Base-by-base conservation (phyloP, 2,888 invertebrate genomes). In the Dicranocentrus wangi region DNA sequence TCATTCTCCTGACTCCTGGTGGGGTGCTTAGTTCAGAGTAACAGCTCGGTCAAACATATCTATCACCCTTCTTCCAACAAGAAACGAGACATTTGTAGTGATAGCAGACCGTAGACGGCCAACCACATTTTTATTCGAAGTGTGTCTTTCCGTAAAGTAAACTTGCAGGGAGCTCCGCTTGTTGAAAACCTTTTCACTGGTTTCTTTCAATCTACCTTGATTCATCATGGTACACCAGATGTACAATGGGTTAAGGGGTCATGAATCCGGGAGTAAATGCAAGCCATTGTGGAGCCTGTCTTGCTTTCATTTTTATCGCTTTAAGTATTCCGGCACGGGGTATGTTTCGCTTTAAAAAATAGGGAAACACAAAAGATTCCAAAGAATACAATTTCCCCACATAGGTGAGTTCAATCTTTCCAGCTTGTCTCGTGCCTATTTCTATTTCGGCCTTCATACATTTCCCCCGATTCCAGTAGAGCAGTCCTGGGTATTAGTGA, bases 181-280 rank as follows among this genome's bases (percentile, higher is more conserved):
- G 32, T 32, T 51, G 8, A 47, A 47, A 47, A n/a, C 15, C 47
- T 51, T 3, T 51, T n/a, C 19, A 17, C 2, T 51, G 10, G 51
- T 8, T 51, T 19, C 51, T 51, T 51, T 51, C 51, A 51, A 51
- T 51, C 19, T 19, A 51, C 51, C n/a, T 51, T 51, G 51, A 51
- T 51, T 51, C 10, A 7, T 32, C 32, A 32, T 32, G 10, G 32
- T 10, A 32, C 32, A 32, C 3, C 32, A n/a, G n/a, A n/a, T n/a
- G n/a, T n/a, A 32, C 32, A 32, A 3, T 32, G 32, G 32, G 32
- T 32, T 3, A 3, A 32, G 32, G 32, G 32, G 32, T 32, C 32
- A 32, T 32, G 32, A 3, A 32, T 32, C 32, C 10, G 3, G 10
- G 10, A 32, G 32, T 32, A 32, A 32, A 32, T 32, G 32, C 10